Conservation (phyloP, 1,140 invertebrate species). For the Spodoptera litura region DNA sequence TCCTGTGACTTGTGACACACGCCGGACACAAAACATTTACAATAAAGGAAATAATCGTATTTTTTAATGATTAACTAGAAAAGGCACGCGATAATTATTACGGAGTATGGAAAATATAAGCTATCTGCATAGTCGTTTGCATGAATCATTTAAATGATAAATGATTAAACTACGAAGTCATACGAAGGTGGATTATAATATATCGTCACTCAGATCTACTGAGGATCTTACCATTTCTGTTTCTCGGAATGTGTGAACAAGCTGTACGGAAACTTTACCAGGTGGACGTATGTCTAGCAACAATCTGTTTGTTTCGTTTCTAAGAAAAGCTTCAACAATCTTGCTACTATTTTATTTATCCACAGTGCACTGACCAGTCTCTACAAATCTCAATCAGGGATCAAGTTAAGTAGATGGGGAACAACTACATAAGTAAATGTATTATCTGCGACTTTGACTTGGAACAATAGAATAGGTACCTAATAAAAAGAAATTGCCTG, state of each 20-base stretch:
- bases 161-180: conserved; percentile 26
- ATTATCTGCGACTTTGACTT: too few relatives aligned
- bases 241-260: neutral
- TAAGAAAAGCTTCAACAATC: too few relatives aligned
- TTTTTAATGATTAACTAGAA: conserved; percentile 49
- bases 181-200: conserved; percentile 35
- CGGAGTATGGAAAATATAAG: conserved; percentile 64
- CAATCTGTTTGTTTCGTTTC: too few relatives aligned
- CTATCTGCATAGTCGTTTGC: conserved; percentile 40
- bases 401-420: too few relatives aligned
- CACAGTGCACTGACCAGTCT: too few relatives aligned
- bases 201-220: neutral
- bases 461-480: too few relatives aligned
- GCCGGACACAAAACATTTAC: conserved; percentile 23
- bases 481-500: too few relatives aligned
- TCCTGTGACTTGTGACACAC: conserved; percentile 34
- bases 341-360: too few relatives aligned
- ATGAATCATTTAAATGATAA: conserved; percentile 41
- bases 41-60: conserved; percentile 57
- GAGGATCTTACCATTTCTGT: neutral
- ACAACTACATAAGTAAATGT: too few relatives aligned
- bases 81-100: conserved; percentile 62
- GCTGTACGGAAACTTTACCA: too few relatives aligned
- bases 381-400: too few relatives aligned
- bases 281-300: too few relatives aligned